Evolutionary conservation across 2,888 invertebrate genomes (phyloP).

Genomic region (Deroplatys truncata): DNA sequence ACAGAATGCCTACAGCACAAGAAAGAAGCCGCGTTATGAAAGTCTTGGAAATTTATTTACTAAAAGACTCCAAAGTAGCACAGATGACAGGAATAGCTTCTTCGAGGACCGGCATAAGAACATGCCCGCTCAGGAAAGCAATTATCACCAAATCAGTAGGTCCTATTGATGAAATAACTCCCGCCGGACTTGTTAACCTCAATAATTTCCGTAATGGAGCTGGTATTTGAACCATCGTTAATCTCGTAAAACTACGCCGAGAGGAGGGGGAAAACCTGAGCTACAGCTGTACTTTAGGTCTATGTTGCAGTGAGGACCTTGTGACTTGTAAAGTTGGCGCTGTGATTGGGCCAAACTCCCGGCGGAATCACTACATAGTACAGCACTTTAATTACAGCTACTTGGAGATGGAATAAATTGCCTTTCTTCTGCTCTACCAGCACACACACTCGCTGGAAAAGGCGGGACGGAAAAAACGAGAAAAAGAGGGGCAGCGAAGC

Average conservation of each 20-base stretch:
- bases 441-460: background rate
- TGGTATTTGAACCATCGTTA: background rate
- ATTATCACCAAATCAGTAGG: background rate
- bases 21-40: no score
- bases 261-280: background rate
- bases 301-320: background rate
- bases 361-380: background rate
- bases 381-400: background rate
- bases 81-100: no score
- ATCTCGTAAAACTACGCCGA: background rate
- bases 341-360: background rate
- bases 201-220: background rate
- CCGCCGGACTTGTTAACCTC: background rate
- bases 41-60: no score
- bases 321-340: background rate
- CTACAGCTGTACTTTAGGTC: background rate
- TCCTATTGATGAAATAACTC: background rate
- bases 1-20: no score
- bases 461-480: background rate
- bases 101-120: no score
- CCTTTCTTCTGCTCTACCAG: background rate
- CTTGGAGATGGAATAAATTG: background rate
- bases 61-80: no score
- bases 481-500: background rate
- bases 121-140: background rate